phyloP scores from a whole-genome alignment of 53 echinoderm and acorn worm species.

The Paelopatides confundens region DNA sequence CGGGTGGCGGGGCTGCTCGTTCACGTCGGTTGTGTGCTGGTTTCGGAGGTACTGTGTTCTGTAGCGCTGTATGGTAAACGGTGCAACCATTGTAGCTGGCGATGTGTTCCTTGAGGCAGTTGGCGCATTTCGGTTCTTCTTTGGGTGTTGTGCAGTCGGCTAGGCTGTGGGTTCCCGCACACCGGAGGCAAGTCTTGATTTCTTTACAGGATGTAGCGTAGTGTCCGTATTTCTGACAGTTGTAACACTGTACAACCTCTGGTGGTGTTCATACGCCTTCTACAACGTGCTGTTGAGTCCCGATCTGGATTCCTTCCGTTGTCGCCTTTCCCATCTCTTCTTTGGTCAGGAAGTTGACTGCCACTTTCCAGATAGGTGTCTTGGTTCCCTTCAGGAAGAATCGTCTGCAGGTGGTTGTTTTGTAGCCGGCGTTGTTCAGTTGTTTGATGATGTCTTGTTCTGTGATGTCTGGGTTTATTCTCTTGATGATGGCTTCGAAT shows the following conservation, averaged over 20 bases:
- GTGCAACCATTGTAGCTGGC: slow-evolving; percentile 17
- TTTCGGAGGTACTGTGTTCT: neutral
- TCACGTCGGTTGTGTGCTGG: neutral
- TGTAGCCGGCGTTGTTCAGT: neutral
- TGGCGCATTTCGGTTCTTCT: slow-evolving; percentile 15
- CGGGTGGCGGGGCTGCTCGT: no score
- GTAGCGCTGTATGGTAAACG: neutral
- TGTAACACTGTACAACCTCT: slow-evolving; percentile 1
- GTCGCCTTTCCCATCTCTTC: neutral
- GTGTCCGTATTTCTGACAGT: slow-evolving; percentile 11
- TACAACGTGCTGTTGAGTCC: neutral
- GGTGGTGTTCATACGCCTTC: neutral
- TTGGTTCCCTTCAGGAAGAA: neutral
- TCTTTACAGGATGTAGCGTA: neutral
- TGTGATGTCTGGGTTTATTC: neutral
- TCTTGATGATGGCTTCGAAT: neutral
- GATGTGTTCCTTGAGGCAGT: neutral
- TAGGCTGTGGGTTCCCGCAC: neutral
- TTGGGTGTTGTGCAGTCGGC: neutral
- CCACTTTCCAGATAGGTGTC: slow-evolving; percentile 14
- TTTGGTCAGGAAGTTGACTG: neutral
- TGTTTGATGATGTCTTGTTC: neutral
- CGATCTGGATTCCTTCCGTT: neutral
- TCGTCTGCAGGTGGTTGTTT: neutral
- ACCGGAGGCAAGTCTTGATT: neutral